These are phyloP conservation scores for Cephalotes varians DNA, from an alignment of 2,888 invertebrate genomes.

Conservation along the genomic window DNA sequence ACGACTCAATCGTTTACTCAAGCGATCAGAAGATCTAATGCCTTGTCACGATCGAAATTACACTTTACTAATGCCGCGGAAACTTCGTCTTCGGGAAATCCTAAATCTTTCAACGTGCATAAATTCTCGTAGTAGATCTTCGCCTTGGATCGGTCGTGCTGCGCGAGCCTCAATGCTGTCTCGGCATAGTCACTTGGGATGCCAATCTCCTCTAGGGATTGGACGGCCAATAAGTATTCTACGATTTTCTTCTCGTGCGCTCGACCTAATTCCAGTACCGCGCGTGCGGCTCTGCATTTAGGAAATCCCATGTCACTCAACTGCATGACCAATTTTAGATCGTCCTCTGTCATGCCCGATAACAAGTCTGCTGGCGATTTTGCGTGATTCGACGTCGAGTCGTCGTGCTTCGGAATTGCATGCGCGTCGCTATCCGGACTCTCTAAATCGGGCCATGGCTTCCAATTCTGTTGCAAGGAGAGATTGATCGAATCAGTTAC, in stretches of 20 bases:
- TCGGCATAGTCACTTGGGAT: constrained; percentile 86
- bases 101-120: constrained; percentile 92
- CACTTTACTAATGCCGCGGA: constrained; percentile 91
- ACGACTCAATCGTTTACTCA: constrained; percentile 20
- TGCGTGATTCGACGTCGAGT: constrained; percentile 61
- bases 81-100: constrained; percentile 92
- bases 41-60: constrained; percentile 94
- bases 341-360: constrained; percentile 78
- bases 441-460: constrained; percentile 83
- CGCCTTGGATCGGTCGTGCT: constrained; percentile 85
- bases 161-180: constrained; percentile 85
- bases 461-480: constrained; percentile 80
- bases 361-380: constrained; percentile 70
- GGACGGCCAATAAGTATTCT: constrained; percentile 92
- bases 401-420: constrained; percentile 54
- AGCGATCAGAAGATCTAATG: constrained; percentile 92
- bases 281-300: constrained; percentile 92
- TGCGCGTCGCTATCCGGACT: constrained; percentile 75
- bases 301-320: constrained; percentile 96
- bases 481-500: not conserved
- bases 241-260: constrained; percentile 95
- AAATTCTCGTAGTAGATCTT: constrained; percentile 86
- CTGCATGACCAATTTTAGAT: constrained; percentile 90
- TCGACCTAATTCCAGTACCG: constrained; percentile 91
- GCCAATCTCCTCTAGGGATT: constrained; percentile 86